Base-by-base conservation (phyloP, 2,888 invertebrate species). In the Lasioglossum villosulum region DNA sequence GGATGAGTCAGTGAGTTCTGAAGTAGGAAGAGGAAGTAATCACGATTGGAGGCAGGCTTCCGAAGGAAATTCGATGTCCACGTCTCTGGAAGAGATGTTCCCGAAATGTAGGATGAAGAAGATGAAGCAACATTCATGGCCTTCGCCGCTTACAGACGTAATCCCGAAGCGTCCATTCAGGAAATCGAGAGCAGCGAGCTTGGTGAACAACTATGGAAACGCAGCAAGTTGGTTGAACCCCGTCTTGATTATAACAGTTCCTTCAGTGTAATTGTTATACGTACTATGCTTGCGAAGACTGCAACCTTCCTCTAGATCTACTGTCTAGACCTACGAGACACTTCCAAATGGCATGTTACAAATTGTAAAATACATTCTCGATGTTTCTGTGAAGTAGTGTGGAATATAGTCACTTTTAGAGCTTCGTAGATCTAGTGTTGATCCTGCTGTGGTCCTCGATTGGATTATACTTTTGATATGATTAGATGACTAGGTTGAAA, bases 121-220 rank as follows among this genome's bases (percentile, higher is more conserved):
- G 6, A 63, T 30, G 63, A 12, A 72, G 30, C 27, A 45, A 72
- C 72, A 72, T 16, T 42, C 71, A 27, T 71, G 71, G 45, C 75
- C 59, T 8, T 27, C 74, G 12, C 66, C n/a, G 4, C 45, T 27
- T 16, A 68, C 75, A 14, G 75, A 48, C 37, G 71, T 83, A 14
- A 80, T 87, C 16, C 83, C 83, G 12, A 87, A 78, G 19, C 83
- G 86, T 23, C 66, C 37, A 4, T 8, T 75, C 14, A 4, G 5
- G 27, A 45, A 56, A 16, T 39, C 42, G 4, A 68, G 37, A 68
- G 39, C 30, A 14, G 59, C 39, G 2, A 56, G 16, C 34, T 76
- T 30, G 12, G 42, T 23, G 27, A 52, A 59, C 8, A n/a, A 39
- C n/a, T 70, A n/a, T 6, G 73, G 74, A 16, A 75, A 75, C 10